phyloP scores from a whole-genome alignment of 2,888 invertebrate species.

The Melanophora roralis region DNA sequence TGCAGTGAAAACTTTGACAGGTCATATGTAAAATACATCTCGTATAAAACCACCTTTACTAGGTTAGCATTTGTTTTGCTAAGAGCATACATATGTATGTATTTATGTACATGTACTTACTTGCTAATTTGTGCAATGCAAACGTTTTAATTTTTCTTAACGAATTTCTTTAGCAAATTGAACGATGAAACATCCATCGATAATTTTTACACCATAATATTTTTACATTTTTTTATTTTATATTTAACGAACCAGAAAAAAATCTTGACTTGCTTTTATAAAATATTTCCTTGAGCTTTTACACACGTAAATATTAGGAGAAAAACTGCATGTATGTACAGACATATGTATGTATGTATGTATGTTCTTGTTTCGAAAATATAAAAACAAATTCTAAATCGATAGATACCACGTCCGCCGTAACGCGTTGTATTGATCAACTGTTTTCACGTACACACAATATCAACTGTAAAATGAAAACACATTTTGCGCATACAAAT shows the following conservation, averaged over 20 bases:
- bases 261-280: slow-evolving; percentile 52
- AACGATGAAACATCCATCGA: slow-evolving; percentile 34
- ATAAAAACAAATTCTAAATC: background rate
- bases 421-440: slow-evolving; percentile 58
- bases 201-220: slow-evolving; percentile 26
- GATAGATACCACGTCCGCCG: slow-evolving; percentile 52
- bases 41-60: too few species aligned
- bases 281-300: slow-evolving; percentile 33
- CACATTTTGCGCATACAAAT: slow-evolving; percentile 52
- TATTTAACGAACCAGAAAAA: slow-evolving; percentile 7
- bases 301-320: too few species aligned
- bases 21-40: too few species aligned
- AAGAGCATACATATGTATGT: too few species aligned
- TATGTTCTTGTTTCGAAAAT: background rate
- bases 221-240: slow-evolving; percentile 2
- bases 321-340: too few species aligned
- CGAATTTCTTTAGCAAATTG: slow-evolving; percentile 22
- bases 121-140: background rate
- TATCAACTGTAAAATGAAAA: slow-evolving; percentile 56
- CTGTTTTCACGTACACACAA: slow-evolving; percentile 60
- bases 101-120: slow-evolving; percentile 16
- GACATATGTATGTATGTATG: too few species aligned
- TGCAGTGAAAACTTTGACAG: too few species aligned
- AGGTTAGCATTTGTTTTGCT: too few species aligned
- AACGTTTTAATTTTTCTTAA: slow-evolving; percentile 24